Conservation (phyloP, 2,888 invertebrate genomes). For the Homarus gammarus region DNA sequence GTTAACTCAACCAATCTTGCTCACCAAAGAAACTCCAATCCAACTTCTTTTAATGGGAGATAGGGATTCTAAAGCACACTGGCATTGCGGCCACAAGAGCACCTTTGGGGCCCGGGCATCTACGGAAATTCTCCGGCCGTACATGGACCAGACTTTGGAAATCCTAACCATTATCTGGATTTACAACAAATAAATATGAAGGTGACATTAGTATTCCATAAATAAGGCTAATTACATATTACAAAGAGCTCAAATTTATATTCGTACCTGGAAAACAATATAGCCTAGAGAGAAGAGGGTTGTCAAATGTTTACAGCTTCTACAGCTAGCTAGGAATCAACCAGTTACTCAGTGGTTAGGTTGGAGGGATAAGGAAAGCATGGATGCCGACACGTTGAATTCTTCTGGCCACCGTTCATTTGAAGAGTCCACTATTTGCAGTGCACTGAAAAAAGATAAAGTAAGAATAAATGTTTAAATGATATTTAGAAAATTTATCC, state of each 20-base stretch:
- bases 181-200: slow-evolving; percentile 69
- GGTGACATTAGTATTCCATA: slow-evolving; percentile 64
- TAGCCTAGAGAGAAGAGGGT: slow-evolving; percentile 63
- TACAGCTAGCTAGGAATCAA: slow-evolving; percentile 68
- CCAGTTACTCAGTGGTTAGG: slow-evolving; percentile 71
- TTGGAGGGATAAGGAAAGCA: slow-evolving; percentile 75
- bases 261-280: slow-evolving; percentile 65
- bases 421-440: slow-evolving; percentile 71
- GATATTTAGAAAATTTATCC: no score
- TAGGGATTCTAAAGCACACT: slow-evolving; percentile 67
- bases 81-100: slow-evolving; percentile 68
- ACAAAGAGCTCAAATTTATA: slow-evolving; percentile 65
- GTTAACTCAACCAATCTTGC: slow-evolving; percentile 55
- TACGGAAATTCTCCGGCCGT: slow-evolving; percentile 56
- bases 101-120: slow-evolving; percentile 69
- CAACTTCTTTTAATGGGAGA: slow-evolving; percentile 42
- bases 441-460: slow-evolving; percentile 56
- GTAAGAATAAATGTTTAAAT: no score
- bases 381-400: slow-evolving; percentile 71
- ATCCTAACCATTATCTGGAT: slow-evolving; percentile 69
- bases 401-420: slow-evolving; percentile 75
- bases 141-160: slow-evolving; percentile 43
- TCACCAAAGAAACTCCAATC: slow-evolving; percentile 55
- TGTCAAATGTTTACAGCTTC: slow-evolving; percentile 63
- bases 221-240: slow-evolving; percentile 71